Conservation (phyloP, 2,888 invertebrate species). For the Thymelicus sylvestris region DNA sequence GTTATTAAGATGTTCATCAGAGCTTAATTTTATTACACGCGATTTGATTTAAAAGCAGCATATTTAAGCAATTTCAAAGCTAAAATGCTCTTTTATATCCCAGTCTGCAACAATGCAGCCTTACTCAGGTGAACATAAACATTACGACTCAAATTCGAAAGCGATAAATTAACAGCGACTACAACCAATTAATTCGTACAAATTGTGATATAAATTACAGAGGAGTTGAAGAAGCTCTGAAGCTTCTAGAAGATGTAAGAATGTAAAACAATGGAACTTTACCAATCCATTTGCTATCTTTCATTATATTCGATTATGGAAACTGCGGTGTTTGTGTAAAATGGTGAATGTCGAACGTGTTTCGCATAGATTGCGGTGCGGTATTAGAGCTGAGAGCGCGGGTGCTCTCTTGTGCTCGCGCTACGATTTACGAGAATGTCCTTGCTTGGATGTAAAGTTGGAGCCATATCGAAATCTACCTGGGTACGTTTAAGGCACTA, state of each 20-base stretch:
- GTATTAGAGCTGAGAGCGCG: neutral
- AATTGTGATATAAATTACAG: conserved; percentile 15
- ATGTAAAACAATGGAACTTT: neutral
- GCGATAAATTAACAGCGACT: conserved; percentile 6
- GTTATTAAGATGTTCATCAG: conserved; percentile 5
- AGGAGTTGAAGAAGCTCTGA: neutral
- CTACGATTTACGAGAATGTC: neutral
- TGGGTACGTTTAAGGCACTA: too few relatives aligned
- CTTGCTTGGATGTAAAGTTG: neutral
- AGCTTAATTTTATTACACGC: conserved; percentile 21
- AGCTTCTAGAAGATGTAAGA: too few relatives aligned
- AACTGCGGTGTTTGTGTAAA: neutral
- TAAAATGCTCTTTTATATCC: neutral
- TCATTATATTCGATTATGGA: neutral
- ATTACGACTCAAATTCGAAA: neutral
- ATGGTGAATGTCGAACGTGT: neutral
- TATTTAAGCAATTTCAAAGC: neutral
- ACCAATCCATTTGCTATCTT: neutral
- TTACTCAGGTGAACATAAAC: conserved; percentile 6
- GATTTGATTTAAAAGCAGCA: conserved; percentile 4
- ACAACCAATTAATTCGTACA: neutral
- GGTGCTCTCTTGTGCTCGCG: neutral
- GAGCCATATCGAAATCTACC: neutral
- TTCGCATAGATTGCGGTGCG: neutral
- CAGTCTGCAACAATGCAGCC: neutral